phyloP scores from a whole-genome alignment of 2,888 invertebrate genomes.

The Meloe dianella region DNA sequence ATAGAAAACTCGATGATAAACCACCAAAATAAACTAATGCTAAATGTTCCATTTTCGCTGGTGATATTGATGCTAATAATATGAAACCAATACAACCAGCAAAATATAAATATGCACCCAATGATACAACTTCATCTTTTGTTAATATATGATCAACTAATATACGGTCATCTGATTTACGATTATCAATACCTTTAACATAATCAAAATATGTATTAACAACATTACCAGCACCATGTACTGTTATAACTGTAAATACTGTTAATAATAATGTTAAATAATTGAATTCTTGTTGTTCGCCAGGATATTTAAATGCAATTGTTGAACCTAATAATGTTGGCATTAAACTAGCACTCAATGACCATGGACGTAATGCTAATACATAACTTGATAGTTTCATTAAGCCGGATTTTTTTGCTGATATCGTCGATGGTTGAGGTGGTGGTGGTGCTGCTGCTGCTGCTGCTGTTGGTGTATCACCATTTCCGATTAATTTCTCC shows the following conservation, averaged over 20 bases:
- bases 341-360: slow-evolving; percentile 87
- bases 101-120: slow-evolving; percentile 87
- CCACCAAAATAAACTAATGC: slow-evolving; percentile 96
- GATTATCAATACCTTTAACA: slow-evolving; percentile 91
- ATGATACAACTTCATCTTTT: slow-evolving; percentile 76
- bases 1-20: slow-evolving; percentile 92
- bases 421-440: neutral
- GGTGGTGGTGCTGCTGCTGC: neutral
- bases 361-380: slow-evolving; percentile 91
- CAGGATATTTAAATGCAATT: slow-evolving; percentile 83
- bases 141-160: slow-evolving; percentile 90
- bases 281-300: slow-evolving; percentile 73
- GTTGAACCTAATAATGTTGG: slow-evolving; percentile 91
- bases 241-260: slow-evolving; percentile 84
- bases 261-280: slow-evolving; percentile 81
- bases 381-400: slow-evolving; percentile 91
- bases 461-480: slow-evolving; percentile 19
- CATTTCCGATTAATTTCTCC: slow-evolving; percentile 25
- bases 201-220: slow-evolving; percentile 97
- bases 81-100: slow-evolving; percentile 72
- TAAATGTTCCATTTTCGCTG: slow-evolving; percentile 92
- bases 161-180: slow-evolving; percentile 92
- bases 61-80: slow-evolving; percentile 67
- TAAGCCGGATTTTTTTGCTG: slow-evolving; percentile 61
- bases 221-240: slow-evolving; percentile 95